Percentiles rank a stretch among this genome's conserved stretches.
Evolutionary conservation across 2,888 invertebrate species (phyloP).

Genomic region (Tetanocera ferruginea): DNA sequence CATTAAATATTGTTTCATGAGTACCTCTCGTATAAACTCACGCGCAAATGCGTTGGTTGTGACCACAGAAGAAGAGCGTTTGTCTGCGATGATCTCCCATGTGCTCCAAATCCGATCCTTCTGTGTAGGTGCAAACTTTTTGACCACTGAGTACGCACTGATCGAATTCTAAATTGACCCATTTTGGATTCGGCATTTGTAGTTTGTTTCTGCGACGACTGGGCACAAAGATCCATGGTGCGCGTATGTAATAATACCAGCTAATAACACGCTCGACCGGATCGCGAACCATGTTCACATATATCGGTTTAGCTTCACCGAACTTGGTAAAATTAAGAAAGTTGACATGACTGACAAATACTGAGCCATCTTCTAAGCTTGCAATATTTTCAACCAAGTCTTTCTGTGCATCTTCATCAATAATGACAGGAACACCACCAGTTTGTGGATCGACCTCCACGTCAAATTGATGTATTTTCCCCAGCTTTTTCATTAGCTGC

Average conservation of each 20-base stretch:
- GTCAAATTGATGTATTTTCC: constrained; percentile 58
- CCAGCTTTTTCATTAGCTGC: constrained; percentile 59
- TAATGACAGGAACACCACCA: constrained; percentile 55
- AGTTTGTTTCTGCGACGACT: constrained; percentile 76
- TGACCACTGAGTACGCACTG: constrained; percentile 86
- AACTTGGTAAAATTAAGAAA: constrained; percentile 69
- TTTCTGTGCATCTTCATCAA: constrained; percentile 54
- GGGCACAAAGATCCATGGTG: constrained; percentile 92
- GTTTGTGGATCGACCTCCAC: constrained; percentile 61
- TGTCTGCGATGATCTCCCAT: constrained; percentile 89
- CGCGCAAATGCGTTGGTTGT: constrained; percentile 84
- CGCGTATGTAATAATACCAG: constrained; percentile 91
- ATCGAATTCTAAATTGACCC: constrained; percentile 91
- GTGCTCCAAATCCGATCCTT: constrained; percentile 84
- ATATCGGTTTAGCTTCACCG: constrained; percentile 84
- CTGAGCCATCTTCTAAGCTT: constrained; percentile 58
- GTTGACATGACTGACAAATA: constrained; percentile 63
- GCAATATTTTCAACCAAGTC: constrained; percentile 60
- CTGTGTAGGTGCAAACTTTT: constrained; percentile 83
- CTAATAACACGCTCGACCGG: constrained; percentile 91
- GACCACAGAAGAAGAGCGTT: constrained; percentile 91
- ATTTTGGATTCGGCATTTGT: constrained; percentile 82
- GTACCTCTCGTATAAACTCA: constrained; percentile 70
- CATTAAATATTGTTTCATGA: not conserved
- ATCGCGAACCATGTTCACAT: constrained; percentile 90